Base-by-base conservation (phyloP, 2,113 vertebrate genomes). In the Psilopsiagon aurifrons region DNA sequence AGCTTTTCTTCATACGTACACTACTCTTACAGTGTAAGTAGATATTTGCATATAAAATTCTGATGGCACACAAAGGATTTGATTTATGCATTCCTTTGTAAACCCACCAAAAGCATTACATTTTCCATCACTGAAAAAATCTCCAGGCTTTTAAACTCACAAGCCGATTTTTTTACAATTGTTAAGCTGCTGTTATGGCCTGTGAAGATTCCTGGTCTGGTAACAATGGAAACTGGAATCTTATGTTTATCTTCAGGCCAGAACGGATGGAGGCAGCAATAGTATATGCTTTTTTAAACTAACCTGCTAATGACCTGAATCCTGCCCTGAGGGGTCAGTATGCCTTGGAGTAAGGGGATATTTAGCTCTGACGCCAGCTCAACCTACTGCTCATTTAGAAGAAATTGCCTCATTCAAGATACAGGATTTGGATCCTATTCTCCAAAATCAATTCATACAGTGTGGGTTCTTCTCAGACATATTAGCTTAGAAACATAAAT, bases 261-360 rank as follows among this genome's bases (percentile, higher is more conserved):
- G 95, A 88, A 97, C 18, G 57, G 88, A 96, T 92, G 82, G 87
- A 96, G 73, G 87, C 73, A 96, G 95, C 97, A 96, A 89, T 47
- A 95, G 94, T 95, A 97, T 85, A 90, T 15, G 27, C 86, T 96
- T 97, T 95, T 95, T 89, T 76, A 95, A 96, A 94, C 93, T 97
- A 97, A 97, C 97, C 97, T 63, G 63, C 86, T 98, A 96, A 92
- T 94, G 97, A 98, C 97, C 97, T 97, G 95, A 93, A 92, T 94
- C 63, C 70, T 97, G 96, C 97, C 97, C 96, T 68, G 66, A 93
- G 97, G 96, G 94, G 94, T 97, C 71, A 96, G 83, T 94, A 96
- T 93, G 80, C 91, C 92, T 97, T 73, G 76, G 89, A 97, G 91
- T 96, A 97, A 98, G 94, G 95, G 90, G 96, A 97, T 97, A 97